Conservation (phyloP, 2,797 vertebrate species). For the Characodon lateralis region DNA sequence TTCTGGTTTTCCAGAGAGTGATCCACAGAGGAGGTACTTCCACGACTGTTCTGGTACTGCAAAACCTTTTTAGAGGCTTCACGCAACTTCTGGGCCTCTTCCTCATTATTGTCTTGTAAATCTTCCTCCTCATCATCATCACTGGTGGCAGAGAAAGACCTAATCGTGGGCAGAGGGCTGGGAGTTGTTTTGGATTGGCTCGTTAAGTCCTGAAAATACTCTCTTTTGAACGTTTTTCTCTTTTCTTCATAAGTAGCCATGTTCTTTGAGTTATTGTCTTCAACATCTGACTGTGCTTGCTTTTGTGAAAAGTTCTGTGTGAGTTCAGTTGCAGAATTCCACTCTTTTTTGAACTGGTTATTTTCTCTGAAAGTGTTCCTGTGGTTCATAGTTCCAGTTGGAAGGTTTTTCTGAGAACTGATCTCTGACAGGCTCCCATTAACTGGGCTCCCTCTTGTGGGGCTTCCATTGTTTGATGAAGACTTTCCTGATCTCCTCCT, state of each 20-base stretch:
- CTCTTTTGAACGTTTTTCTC: slow-evolving; percentile 7
- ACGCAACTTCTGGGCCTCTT: slow-evolving; percentile 79
- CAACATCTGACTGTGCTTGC: neutral
- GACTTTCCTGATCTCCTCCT: slow-evolving; percentile 59
- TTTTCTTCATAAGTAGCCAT: slow-evolving; percentile 17
- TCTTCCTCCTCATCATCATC: slow-evolving; percentile 54
- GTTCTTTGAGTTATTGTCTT: slow-evolving; percentile 15
- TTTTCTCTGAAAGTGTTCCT: slow-evolving; percentile 7
- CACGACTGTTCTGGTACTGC: slow-evolving; percentile 72
- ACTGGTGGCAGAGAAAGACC: slow-evolving; percentile 33
- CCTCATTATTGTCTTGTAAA: slow-evolving; percentile 68
- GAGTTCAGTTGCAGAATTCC: slow-evolving; percentile 63
- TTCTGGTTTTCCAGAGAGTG: slow-evolving; percentile 58
- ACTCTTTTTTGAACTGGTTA: slow-evolving; percentile 58
- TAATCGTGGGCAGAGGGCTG: slow-evolving; percentile 33
- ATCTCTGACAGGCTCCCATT: slow-evolving; percentile 66
- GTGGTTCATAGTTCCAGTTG: slow-evolving; percentile 10
- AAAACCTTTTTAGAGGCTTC: slow-evolving; percentile 80
- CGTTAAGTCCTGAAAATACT: neutral
- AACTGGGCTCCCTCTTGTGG: slow-evolving; percentile 45
- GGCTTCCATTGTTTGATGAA: slow-evolving; percentile 55
- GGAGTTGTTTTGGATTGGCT: slow-evolving; percentile 8
- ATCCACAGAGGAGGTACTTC: slow-evolving; percentile 75
- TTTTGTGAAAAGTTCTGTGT: slow-evolving; percentile 15
- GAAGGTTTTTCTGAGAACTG: slow-evolving; percentile 40